These are phyloP conservation scores for Orthosia gracilis DNA, from an alignment of 2,888 invertebrate species.

Conservation along the genomic window DNA sequence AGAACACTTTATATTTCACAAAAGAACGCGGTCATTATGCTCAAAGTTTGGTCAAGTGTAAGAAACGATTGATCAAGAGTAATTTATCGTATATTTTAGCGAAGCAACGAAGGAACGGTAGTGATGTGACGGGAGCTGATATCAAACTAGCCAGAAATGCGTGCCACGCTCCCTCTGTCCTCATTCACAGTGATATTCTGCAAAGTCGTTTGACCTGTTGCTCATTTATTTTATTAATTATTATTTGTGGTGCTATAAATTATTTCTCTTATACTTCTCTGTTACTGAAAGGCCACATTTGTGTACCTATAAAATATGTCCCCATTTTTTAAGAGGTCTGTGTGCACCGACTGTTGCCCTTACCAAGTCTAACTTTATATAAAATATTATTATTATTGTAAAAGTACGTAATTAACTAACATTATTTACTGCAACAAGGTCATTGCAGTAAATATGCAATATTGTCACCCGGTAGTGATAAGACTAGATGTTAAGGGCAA, in stretches of 20 bases:
- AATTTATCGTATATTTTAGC: conserved; percentile 76
- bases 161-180: conserved; percentile 88
- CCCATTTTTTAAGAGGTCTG: background rate
- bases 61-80: conserved; percentile 59
- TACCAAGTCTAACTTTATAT: background rate
- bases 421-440: background rate
- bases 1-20: conserved; percentile 37
- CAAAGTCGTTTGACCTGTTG: conserved; percentile 75
- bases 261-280: conserved; percentile 16
- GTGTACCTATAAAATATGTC: background rate
- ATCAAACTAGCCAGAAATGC: conserved; percentile 90
- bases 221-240: conserved; percentile 60
- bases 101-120: conserved; percentile 77
- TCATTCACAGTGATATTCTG: conserved; percentile 84
- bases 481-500: conserved; percentile 18
- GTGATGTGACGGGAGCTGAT: conserved; percentile 88
- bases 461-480: conserved; percentile 10
- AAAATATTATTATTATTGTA: background rate
- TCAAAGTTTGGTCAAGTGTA: conserved; percentile 42
- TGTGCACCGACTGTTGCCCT: background rate
- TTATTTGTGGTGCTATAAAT: conserved; percentile 12
- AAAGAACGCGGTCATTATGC: conserved; percentile 40
- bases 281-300: background rate
- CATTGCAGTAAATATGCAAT: conserved; percentile 9
- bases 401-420: background rate